A percentile compares a stretch with the other conserved stretches of the same genome.
These are phyloP conservation scores for Molanna angustata DNA, from an alignment of 2,888 invertebrate genomes.

Conservation along the genomic window DNA sequence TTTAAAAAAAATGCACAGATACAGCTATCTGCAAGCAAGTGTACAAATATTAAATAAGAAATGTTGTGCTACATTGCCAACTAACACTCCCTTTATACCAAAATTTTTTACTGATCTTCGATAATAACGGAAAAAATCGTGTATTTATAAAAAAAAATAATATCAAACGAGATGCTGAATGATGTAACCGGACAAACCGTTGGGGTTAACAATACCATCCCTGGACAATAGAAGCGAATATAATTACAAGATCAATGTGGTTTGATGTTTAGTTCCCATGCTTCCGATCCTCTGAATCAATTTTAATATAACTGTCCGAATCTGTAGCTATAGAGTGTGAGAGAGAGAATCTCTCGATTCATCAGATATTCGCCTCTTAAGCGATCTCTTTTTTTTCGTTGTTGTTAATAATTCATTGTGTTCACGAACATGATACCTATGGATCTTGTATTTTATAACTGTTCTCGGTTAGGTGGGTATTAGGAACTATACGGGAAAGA, in stretches of 20 bases:
- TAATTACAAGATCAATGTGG: slow-evolving; percentile 7
- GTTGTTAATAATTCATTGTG: slow-evolving; percentile 21
- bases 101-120: too few species aligned
- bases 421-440: slow-evolving; percentile 24
- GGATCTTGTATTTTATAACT: slow-evolving; percentile 23
- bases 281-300: slow-evolving; percentile 16
- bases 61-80: too few species aligned
- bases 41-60: too few species aligned
- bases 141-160: too few species aligned
- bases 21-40: too few species aligned
- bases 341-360: too few species aligned
- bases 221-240: neutral
- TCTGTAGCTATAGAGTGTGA: too few species aligned
- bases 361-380: slow-evolving; percentile 13
- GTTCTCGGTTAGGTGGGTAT: slow-evolving; percentile 20
- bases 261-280: slow-evolving; percentile 18
- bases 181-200: neutral
- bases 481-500: too few species aligned
- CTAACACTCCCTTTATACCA: too few species aligned
- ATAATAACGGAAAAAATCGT: too few species aligned
- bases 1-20: too few species aligned
- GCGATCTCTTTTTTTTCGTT: slow-evolving; percentile 20
- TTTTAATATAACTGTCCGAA: slow-evolving; percentile 26
- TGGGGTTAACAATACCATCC: slow-evolving; percentile 3
- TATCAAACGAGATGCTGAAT: too few species aligned